These are phyloP conservation scores for Clarias magur DNA, from an alignment of 2,113 vertebrate species.

Conservation along the genomic window DNA sequence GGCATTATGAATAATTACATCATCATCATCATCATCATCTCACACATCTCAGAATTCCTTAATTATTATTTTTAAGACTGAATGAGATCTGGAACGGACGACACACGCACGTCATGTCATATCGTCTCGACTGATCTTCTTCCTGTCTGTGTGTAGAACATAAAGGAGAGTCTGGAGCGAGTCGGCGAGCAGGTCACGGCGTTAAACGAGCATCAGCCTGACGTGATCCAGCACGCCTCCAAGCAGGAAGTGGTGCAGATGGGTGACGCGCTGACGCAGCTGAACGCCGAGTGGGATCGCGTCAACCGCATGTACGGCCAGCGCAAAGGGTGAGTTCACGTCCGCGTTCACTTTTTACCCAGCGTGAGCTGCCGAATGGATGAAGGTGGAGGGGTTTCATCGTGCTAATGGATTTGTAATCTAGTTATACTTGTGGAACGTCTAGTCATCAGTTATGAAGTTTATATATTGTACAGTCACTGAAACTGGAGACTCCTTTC, in stretches of 20 bases:
- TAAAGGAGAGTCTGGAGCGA: slow-evolving; percentile 85
- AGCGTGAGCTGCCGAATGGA: neutral
- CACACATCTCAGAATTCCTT: neutral
- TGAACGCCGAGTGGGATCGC: slow-evolving; percentile 91
- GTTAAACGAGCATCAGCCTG: slow-evolving; percentile 87
- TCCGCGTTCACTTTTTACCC: neutral
- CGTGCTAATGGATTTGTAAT: no score
- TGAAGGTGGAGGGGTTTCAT: no score
- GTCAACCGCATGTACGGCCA: slow-evolving; percentile 88
- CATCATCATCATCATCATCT: neutral
- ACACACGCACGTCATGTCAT: no score
- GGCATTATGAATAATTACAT: neutral
- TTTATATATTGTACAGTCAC: neutral
- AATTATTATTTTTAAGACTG: neutral
- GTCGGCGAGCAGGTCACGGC: slow-evolving; percentile 82
- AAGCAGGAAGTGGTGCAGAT: slow-evolving; percentile 83
- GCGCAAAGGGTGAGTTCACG: slow-evolving; percentile 80
- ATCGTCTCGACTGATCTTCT: slow-evolving; percentile 26
- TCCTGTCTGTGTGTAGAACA: slow-evolving; percentile 69
- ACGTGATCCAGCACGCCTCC: slow-evolving; percentile 82
- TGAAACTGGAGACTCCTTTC: neutral
- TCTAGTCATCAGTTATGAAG: neutral
- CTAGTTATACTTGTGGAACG: no score
- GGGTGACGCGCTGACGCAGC: slow-evolving; percentile 80
- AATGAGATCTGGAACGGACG: neutral